Percentiles rank a stretch among this genome's conserved stretches.
phyloP scores from a whole-genome alignment of 1,140 invertebrate genomes.

The Pseudomyrmex gracilis region DNA sequence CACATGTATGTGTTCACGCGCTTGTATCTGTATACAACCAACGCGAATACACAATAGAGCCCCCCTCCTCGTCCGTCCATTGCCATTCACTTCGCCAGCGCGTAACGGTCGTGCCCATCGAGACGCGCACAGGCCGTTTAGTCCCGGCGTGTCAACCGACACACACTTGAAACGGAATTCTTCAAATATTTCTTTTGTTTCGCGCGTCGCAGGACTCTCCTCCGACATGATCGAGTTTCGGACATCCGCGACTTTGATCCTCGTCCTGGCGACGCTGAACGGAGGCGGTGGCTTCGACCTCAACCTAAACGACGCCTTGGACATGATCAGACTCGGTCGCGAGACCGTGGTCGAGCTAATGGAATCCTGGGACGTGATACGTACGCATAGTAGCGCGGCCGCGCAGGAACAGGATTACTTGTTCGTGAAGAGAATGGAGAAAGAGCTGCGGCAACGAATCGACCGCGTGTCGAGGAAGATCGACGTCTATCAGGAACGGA shows the following conservation, averaged over 20 bases:
- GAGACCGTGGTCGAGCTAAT: constrained; percentile 87
- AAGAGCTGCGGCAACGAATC: constrained; percentile 85
- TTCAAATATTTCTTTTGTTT: background rate
- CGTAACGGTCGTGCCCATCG: constrained; percentile 18
- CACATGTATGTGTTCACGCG: too few species aligned
- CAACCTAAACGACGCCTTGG: constrained; percentile 87
- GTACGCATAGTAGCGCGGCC: background rate
- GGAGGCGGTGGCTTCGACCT: constrained; percentile 22
- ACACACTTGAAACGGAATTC: background rate
- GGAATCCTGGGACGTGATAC: constrained; percentile 88
- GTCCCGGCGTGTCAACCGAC: constrained; percentile 56
- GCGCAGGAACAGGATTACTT: constrained; percentile 86
- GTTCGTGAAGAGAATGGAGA: constrained; percentile 86
- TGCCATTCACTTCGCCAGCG: background rate
- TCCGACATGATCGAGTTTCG: constrained; percentile 17
- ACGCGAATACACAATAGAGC: constrained; percentile 3
- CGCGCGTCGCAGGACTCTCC: background rate
- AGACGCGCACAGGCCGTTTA: background rate
- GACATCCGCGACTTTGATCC: background rate
- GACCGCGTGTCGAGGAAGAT: constrained; percentile 81
- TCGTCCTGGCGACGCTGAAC: background rate
- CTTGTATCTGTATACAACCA: too few species aligned
- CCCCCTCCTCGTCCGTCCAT: constrained; percentile 1
- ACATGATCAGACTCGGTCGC: constrained; percentile 87
- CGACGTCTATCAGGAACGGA: constrained; percentile 74